Evolutionary conservation across 2,113 vertebrate species (phyloP).

Genomic region (Canis aureus): DNA sequence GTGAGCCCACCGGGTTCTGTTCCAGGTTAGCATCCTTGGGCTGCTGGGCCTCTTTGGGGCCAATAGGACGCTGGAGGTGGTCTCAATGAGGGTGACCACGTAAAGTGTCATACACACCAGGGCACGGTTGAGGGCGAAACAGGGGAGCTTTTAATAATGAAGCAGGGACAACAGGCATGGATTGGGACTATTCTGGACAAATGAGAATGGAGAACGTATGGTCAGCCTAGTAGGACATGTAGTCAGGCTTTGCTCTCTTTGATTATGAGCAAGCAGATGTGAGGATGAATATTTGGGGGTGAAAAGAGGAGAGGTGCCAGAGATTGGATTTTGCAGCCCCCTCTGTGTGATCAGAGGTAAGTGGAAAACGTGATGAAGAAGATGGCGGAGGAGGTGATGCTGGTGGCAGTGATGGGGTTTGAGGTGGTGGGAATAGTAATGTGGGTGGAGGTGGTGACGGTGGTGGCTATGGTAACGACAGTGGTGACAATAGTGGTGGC

Average conservation of each 20-base stretch:
- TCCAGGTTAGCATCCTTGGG: not conserved
- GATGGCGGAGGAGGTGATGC: not conserved
- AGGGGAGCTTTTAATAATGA: not conserved
- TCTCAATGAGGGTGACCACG: not conserved
- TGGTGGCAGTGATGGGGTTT: not conserved
- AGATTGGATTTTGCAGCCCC: not conserved
- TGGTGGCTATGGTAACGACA: no score
- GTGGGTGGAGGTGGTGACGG: accelerated
- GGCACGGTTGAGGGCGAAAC: not conserved
- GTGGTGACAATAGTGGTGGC: no score
- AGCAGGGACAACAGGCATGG: not conserved
- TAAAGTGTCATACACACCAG: not conserved
- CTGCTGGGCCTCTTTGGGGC: not conserved
- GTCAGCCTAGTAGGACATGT: accelerated
- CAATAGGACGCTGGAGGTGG: not conserved
- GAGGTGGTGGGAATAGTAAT: accelerated
- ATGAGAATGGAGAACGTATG: accelerated
- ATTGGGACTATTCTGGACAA: not conserved
- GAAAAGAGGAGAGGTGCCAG: not conserved
- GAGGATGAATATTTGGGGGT: not conserved
- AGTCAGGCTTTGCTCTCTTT: not conserved
- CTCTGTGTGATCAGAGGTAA: not conserved
- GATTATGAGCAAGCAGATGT: not conserved
- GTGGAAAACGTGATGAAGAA: not conserved
- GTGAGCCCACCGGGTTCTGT: not conserved